Percentiles rank a stretch among this genome's conserved stretches.
These are phyloP conservation scores for Lacanobia oleracea DNA, from an alignment of 2,888 invertebrate species.

Conservation along the genomic window DNA sequence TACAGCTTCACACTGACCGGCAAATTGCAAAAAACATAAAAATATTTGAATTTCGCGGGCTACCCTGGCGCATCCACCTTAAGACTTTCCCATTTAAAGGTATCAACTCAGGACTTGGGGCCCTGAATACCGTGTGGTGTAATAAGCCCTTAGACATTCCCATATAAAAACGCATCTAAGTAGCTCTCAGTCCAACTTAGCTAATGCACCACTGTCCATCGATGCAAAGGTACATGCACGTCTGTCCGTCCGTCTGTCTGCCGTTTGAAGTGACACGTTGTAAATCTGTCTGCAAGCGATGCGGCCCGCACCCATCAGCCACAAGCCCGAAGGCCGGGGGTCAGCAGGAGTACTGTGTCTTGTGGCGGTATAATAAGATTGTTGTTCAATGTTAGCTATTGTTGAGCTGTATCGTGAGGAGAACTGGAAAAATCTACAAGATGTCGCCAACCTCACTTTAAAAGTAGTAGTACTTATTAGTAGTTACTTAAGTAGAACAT, in stretches of 20 bases:
- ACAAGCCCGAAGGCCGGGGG: conserved; percentile 4
- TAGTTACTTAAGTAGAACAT: no score
- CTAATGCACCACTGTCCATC: neutral
- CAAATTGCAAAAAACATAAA: no score
- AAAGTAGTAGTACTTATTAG: no score
- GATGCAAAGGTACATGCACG: neutral
- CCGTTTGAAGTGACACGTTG: conserved; percentile 68
- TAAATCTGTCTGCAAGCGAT: conserved; percentile 65
- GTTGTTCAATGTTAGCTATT: neutral
- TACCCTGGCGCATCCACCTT: no score
- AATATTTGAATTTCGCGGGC: no score
- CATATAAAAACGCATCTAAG: neutral
- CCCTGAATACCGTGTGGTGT: no score
- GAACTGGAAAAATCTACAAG: neutral
- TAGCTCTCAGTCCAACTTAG: no score
- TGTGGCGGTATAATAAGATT: neutral
- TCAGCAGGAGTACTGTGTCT: conserved; percentile 9
- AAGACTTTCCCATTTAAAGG: no score
- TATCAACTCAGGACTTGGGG: no score
- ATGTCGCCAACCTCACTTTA: no score
- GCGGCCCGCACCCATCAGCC: conserved; percentile 39
- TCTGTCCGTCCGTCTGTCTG: conserved; percentile 6
- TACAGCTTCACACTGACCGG: no score
- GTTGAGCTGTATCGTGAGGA: neutral
- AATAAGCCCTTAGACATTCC: neutral